phyloP scores from a whole-genome alignment of 2,797 vertebrate species.

The Crocidura indochinensis region DNA sequence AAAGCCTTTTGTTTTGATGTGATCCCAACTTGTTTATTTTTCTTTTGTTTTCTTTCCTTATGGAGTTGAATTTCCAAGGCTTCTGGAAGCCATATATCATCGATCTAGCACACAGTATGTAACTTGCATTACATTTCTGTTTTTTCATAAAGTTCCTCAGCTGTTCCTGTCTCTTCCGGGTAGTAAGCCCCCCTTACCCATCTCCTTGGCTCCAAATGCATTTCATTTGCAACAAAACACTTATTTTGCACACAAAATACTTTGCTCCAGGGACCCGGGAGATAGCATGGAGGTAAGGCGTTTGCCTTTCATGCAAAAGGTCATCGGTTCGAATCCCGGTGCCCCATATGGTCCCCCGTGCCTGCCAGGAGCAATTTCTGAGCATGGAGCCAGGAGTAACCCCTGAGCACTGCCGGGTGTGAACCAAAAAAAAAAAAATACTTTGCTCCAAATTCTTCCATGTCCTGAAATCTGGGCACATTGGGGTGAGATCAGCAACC shows the following conservation, averaged over 20 bases:
- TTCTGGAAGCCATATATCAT: no score
- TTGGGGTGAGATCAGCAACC: not conserved
- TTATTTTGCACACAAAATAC: not conserved
- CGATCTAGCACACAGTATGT: not conserved
- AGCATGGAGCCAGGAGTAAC: no score
- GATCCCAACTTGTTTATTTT: no score
- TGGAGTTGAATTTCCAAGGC: not conserved
- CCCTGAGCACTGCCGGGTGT: no score
- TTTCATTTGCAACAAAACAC: not conserved
- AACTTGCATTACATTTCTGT: not conserved
- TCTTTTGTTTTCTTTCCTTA: not conserved
- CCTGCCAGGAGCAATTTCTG: no score
- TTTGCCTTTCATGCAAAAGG: no score
- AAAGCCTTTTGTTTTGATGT: no score
- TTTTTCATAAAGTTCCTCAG: conserved; percentile 41
- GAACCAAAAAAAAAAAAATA: no score
- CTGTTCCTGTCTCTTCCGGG: not conserved
- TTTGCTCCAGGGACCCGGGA: not conserved
- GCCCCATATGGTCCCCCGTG: no score
- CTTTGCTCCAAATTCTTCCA: not conserved
- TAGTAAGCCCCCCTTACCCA: not conserved
- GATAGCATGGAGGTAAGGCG: no score
- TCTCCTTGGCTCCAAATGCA: no score
- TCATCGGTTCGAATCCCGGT: no score
- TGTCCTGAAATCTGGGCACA: not conserved